Conservation (phyloP, 2,888 invertebrate species). For the Pterostichus niger region DNA sequence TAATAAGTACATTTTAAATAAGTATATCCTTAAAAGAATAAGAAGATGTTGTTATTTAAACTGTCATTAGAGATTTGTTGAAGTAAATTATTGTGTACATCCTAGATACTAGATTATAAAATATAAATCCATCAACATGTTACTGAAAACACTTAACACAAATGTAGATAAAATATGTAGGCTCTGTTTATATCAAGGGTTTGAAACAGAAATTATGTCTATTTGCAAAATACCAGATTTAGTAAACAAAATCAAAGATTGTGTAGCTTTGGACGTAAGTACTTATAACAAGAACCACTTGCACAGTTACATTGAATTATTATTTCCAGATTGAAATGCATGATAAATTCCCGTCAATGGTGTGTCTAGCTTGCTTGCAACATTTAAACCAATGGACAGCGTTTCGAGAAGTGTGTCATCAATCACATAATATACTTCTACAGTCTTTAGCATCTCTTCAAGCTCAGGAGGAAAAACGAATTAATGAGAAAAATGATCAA, state of each 20-base stretch:
- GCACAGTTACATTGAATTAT: slow-evolving; percentile 6
- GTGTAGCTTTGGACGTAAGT: slow-evolving; percentile 71
- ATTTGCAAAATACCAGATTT: slow-evolving; percentile 70
- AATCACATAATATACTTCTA: slow-evolving; percentile 70
- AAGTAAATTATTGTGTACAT: slow-evolving; percentile 7
- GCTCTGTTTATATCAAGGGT: slow-evolving; percentile 71
- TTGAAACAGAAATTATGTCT: slow-evolving; percentile 69
- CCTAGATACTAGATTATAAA: slow-evolving; percentile 16
- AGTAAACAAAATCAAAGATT: slow-evolving; percentile 71
- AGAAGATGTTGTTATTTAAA: slow-evolving; percentile 49
- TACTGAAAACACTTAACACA: slow-evolving; percentile 50
- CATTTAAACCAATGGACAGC: slow-evolving; percentile 71
- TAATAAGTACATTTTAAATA: background rate
- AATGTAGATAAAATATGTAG: slow-evolving; percentile 71
- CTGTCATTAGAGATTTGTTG: slow-evolving; percentile 33
- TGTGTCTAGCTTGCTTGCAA: slow-evolving; percentile 71
- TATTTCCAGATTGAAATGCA: slow-evolving; percentile 69
- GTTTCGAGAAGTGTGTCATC: slow-evolving; percentile 71
- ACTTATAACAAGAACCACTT: background rate
- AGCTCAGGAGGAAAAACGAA: slow-evolving; percentile 58
- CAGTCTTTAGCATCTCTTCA: slow-evolving; percentile 63
- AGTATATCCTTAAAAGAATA: background rate
- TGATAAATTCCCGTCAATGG: slow-evolving; percentile 70
- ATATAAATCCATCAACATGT: slow-evolving; percentile 24
- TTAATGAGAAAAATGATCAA: slow-evolving; percentile 17